A percentile compares a stretch with the other conserved stretches of the same genome.
These are phyloP conservation scores for Stratiolaelaps scimitus DNA, from an alignment of 1,140 invertebrate genomes.

Conservation along the genomic window DNA sequence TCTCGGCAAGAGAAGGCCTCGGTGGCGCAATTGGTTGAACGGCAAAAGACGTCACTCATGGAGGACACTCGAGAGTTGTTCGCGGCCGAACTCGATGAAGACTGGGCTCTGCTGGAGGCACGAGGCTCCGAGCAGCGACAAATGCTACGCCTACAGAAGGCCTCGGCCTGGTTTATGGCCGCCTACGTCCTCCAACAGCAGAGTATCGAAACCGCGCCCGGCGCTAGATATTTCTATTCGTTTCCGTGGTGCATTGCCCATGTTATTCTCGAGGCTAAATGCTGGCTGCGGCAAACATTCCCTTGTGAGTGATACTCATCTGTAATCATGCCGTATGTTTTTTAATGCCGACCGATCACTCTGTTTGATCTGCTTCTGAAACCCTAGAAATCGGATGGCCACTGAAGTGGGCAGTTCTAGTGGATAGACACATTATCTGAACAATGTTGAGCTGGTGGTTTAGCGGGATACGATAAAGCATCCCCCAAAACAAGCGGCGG, in stretches of 20 bases:
- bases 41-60: conserved; percentile 13
- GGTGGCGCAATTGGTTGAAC: conserved; percentile 9
- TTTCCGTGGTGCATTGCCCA: conserved; percentile 21
- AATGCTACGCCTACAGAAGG: conserved; percentile 21
- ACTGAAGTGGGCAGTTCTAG: too few species aligned
- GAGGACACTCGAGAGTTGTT: conserved; percentile 12
- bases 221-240: not conserved
- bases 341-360: too few species aligned
- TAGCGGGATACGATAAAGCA: too few species aligned
- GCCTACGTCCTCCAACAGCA: conserved; percentile 13
- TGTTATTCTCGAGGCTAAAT: conserved; percentile 16
- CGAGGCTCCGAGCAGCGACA: not conserved
- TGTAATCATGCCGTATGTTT: too few species aligned
- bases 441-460: too few species aligned
- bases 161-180: conserved; percentile 23
- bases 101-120: conserved; percentile 11
- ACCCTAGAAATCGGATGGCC: too few species aligned
- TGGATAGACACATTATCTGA: too few species aligned
- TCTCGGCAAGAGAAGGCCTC: conserved; percentile 11
- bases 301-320: not conserved
- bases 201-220: too few species aligned
- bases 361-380: too few species aligned
- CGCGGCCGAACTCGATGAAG: conserved; percentile 12
- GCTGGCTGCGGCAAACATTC: conserved; percentile 11
- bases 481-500: too few species aligned